Percentiles rank a stretch among this genome's conserved stretches.
These are phyloP conservation scores for Brachymystax lenok DNA, from an alignment of 2,797 vertebrate genomes.

Conservation along the genomic window DNA sequence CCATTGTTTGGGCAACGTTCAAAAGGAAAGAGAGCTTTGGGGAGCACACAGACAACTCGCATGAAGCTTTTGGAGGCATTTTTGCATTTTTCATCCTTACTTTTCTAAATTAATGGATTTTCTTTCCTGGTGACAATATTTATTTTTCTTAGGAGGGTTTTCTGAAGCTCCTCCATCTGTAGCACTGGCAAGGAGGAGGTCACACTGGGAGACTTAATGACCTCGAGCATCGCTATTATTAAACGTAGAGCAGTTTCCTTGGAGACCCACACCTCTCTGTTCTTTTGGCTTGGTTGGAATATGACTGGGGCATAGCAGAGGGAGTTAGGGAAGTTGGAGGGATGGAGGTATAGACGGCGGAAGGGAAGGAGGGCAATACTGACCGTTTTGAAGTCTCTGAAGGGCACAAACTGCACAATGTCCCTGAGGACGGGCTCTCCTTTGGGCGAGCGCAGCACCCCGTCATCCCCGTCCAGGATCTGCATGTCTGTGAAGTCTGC, in stretches of 20 bases:
- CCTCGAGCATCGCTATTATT: slow-evolving; percentile 17
- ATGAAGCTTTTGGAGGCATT: slow-evolving; percentile 23
- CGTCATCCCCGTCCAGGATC: slow-evolving; percentile 90
- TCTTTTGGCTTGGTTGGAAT: slow-evolving; percentile 1
- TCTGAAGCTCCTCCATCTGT: slow-evolving; percentile 43
- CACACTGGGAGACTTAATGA: slow-evolving; percentile 24
- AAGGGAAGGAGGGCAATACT: slow-evolving; percentile 61
- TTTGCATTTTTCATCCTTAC: slow-evolving; percentile 28
- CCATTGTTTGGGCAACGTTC: slow-evolving; percentile 21
- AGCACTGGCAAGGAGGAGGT: slow-evolving; percentile 39
- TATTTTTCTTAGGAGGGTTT: slow-evolving; percentile 25
- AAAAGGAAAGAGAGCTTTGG: slow-evolving; percentile 19
- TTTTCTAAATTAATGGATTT: slow-evolving; percentile 19
- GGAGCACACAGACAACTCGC: slow-evolving; percentile 9
- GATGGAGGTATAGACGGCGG: not conserved
- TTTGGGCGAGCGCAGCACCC: slow-evolving; percentile 85
- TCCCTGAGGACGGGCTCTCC: slow-evolving; percentile 90
- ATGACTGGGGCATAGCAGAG: not conserved
- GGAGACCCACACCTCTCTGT: not conserved
- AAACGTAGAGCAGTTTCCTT: slow-evolving; percentile 2
- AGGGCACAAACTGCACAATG: slow-evolving; percentile 95
- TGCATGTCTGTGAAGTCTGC: slow-evolving; percentile 97
- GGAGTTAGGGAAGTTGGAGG: slow-evolving; percentile 14
- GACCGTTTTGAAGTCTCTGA: slow-evolving; percentile 95
- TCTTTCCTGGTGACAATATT: slow-evolving; percentile 26